Base-by-base conservation (phyloP, 2,113 vertebrate species). In the Planiliza haematocheilus region DNA sequence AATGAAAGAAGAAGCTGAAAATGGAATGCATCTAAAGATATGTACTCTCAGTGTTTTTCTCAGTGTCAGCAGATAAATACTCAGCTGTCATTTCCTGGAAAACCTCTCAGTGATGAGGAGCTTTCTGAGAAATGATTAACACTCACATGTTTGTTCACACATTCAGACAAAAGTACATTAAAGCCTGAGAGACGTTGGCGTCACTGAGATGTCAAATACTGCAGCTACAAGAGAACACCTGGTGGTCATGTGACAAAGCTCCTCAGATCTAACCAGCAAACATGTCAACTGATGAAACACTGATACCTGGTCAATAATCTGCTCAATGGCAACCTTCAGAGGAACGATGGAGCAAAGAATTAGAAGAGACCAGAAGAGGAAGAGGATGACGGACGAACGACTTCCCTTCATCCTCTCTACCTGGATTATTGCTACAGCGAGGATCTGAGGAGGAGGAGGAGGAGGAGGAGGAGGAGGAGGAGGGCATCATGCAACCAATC, bases 341-440 rank as follows among this genome's bases (percentile, higher is more conserved):
- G 86, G 87, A 30, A 91, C 82, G 1, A 93, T 55, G 18, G 93
- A 90, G 66, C 93, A 91, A 49, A 95, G 0, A 10, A 92, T 84
- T 5, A 93, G 89, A 41, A 97, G 90, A 14, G 91, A 80, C 96
- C 96, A 97, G 86, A 94, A 97, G 48, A 96, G 79, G 61, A 96
- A 86, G 5, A 96, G 91, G 64, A 95, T 17, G 4, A 94, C 78
- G 0, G 96, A 97, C 0, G 96, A 94, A 36, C 90, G 94, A 24
- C 91, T 62, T 2, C 95, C 96, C 67, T 79, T 93, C 79, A 84
- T 88, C 72, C 96, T 93, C 84, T 97, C 96, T 0, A 38, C 20
- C 3, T 97, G 96, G n/a, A 92, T 92, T 36, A 96, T 78, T 46
- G 91, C 88, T 13, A 94, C 37, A 0, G 93, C 91, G 7, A 96